phyloP scores from a whole-genome alignment of 2,113 vertebrate genomes.

The Lonchura striata region DNA sequence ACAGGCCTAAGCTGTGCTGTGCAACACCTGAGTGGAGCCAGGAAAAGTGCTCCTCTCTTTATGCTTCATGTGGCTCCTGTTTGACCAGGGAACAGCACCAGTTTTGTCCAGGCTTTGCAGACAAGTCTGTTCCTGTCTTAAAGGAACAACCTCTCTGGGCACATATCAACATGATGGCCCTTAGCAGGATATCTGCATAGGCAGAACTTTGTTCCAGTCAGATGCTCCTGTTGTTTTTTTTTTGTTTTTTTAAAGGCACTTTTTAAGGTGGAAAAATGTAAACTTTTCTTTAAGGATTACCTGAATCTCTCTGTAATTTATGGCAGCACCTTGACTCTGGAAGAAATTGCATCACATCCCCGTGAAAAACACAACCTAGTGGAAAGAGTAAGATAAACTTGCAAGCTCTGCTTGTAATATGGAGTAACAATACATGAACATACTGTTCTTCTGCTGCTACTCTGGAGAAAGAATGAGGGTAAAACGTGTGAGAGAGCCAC shows the following conservation, averaged over 20 bases:
- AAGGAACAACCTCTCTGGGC: not conserved
- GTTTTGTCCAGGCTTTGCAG: not conserved
- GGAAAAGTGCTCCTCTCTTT: not conserved
- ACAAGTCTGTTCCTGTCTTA: not conserved
- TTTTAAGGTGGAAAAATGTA: not conserved
- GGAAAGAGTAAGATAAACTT: constrained; percentile 68
- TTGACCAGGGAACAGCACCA: not conserved
- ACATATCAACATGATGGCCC: not conserved
- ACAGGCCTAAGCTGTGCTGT: not conserved
- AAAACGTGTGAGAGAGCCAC: constrained; percentile 62
- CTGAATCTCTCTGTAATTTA: constrained; percentile 59
- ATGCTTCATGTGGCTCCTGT: not conserved
- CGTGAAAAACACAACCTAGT: constrained; percentile 29
- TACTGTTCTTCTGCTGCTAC: constrained; percentile 45
- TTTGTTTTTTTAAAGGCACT: not conserved
- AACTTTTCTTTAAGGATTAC: constrained; percentile 21
- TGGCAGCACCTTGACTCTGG: constrained; percentile 52
- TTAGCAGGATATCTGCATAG: not conserved
- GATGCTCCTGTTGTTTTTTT: not conserved
- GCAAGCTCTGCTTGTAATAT: constrained; percentile 51
- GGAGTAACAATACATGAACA: constrained; percentile 41
- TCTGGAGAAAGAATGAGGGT: constrained; percentile 63
- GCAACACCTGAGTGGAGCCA: not conserved
- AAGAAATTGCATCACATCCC: constrained; percentile 68
- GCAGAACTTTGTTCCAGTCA: not conserved